A percentile compares a stretch with the other conserved stretches of the same genome.
Conservation (phyloP, 2,113 vertebrate species). For the Odocoileus virginianus region DNA sequence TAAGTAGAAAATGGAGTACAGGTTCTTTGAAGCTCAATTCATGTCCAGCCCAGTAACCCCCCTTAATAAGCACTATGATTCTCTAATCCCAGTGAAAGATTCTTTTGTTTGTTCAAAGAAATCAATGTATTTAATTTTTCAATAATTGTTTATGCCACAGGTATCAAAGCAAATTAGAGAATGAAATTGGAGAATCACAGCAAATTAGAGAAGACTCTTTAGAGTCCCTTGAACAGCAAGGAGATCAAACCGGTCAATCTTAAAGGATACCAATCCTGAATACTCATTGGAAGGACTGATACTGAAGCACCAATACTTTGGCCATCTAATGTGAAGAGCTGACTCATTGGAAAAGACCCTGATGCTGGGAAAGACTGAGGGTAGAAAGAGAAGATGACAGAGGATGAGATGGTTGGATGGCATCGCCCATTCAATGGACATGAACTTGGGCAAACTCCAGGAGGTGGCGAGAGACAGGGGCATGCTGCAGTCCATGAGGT, state of each 20-base stretch:
- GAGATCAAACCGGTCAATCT: background rate
- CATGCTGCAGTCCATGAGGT: background rate
- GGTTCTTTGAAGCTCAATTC: background rate
- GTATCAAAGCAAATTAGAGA: background rate
- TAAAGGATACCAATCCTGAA: background rate
- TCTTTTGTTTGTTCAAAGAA: background rate
- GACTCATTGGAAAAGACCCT: background rate
- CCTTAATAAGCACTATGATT: background rate
- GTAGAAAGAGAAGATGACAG: background rate
- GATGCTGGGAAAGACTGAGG: background rate
- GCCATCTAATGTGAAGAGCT: background rate
- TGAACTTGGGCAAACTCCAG: background rate
- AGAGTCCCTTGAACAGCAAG: background rate
- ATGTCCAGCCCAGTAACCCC: background rate
- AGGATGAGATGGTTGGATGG: background rate
- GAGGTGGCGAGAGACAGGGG: background rate
- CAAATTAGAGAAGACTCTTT: background rate
- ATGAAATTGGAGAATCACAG: background rate
- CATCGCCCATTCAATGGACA: background rate
- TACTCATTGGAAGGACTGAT: background rate
- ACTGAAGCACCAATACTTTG: background rate
- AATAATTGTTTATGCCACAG: background rate
- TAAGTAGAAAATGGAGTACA: background rate
- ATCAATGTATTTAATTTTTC: background rate
- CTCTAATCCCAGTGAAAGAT: background rate